A percentile compares a stretch with the other conserved stretches of the same genome.
Evolutionary conservation across 2,797 vertebrate species (phyloP).

Genomic region (Ptychobarbus kaznakovi): DNA sequence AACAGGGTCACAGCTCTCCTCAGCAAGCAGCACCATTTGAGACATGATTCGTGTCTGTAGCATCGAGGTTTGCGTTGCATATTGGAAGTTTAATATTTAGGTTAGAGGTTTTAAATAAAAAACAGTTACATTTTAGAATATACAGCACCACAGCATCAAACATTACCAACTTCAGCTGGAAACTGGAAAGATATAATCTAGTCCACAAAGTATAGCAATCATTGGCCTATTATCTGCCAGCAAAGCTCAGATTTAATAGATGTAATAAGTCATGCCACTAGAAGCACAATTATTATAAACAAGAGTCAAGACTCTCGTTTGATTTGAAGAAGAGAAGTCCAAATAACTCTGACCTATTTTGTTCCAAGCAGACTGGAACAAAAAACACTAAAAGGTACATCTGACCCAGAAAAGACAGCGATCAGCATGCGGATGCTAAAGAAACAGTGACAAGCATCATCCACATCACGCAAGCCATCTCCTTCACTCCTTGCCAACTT

Average conservation of each 20-base stretch:
- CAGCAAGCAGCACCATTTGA: not conserved
- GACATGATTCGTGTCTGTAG: not conserved
- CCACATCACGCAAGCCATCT: slow-evolving; percentile 63
- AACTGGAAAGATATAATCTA: not conserved
- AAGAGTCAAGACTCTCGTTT: not conserved
- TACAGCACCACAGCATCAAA: not conserved
- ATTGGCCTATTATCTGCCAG: not conserved
- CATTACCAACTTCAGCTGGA: not conserved
- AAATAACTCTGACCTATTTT: slow-evolving; percentile 3
- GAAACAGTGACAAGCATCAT: slow-evolving; percentile 45
- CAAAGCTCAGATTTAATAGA: not conserved
- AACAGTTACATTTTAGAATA: not conserved
- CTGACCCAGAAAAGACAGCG: slow-evolving; percentile 39
- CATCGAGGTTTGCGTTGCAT: not conserved
- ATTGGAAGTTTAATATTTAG: not conserved
- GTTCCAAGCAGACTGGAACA: not conserved
- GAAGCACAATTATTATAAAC: not conserved
- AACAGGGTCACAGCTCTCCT: not conserved
- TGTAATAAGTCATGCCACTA: not conserved
- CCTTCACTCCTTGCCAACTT: slow-evolving; percentile 76
- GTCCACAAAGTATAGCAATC: not conserved
- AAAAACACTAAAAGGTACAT: slow-evolving; percentile 2
- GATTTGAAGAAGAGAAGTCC: not conserved
- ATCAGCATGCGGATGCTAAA: slow-evolving; percentile 39
- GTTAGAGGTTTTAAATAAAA: not conserved